phyloP scores from a whole-genome alignment of 2,888 invertebrate species.

The Calephelis perditalis region DNA sequence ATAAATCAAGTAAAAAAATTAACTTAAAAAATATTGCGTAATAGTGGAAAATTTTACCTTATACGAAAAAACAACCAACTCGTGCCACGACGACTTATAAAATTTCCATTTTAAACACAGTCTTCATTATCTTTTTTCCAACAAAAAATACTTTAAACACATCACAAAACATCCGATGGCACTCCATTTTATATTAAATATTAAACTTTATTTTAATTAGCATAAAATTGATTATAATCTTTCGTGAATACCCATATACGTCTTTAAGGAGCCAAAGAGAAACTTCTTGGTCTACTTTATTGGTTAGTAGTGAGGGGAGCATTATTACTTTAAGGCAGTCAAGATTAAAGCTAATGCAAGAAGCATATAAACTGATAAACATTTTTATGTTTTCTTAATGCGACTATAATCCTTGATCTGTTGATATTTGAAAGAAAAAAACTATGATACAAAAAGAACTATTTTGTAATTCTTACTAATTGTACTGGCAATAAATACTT shows the following conservation, averaged over 20 bases:
- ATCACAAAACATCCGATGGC: constrained; percentile 33
- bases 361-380: neutral
- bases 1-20: constrained; percentile 18
- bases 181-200: constrained; percentile 26
- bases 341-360: too few species aligned
- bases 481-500: too few species aligned
- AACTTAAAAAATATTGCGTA: constrained; percentile 39
- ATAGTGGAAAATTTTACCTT: constrained; percentile 60
- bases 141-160: constrained; percentile 56
- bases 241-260: constrained; percentile 35
- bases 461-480: too few species aligned
- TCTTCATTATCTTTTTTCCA: constrained; percentile 74
- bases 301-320: constrained; percentile 53
- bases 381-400: too few species aligned
- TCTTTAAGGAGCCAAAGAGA: constrained; percentile 34
- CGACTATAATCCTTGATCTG: too few species aligned
- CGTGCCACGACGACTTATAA: constrained; percentile 59
- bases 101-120: constrained; percentile 75
- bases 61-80: constrained; percentile 62
- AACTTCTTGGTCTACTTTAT: constrained; percentile 70
- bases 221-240: constrained; percentile 38
- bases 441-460: too few species aligned
- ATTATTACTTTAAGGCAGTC: constrained; percentile 11
- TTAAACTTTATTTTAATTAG: constrained; percentile 34
- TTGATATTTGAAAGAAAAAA: too few species aligned